These are phyloP conservation scores for Sebastes miniatus DNA, from an alignment of 2,797 vertebrate species.

Conservation along the genomic window DNA sequence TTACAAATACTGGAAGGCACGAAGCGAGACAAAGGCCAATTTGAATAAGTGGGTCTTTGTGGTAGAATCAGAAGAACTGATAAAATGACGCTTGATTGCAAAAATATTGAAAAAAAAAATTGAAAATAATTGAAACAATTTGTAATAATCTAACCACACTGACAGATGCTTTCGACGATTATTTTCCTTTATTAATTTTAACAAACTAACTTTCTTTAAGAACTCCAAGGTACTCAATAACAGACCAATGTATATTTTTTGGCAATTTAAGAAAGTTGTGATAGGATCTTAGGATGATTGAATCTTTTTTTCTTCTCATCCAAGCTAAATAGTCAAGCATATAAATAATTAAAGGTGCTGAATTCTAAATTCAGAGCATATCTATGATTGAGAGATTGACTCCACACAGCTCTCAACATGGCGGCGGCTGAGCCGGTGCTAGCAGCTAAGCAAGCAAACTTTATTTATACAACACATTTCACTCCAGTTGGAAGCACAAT, in stretches of 20 bases:
- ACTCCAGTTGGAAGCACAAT: no score
- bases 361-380: not conserved
- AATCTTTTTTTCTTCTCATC: not conserved
- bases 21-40: not conserved
- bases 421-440: rapidly evolving
- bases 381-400: not conserved
- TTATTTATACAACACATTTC: no score
- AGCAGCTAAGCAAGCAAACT: no score
- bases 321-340: no score
- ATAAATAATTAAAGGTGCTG: not conserved
- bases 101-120: no score
- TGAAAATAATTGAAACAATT: not conserved
- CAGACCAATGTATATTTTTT: not conserved
- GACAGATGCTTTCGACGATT: not conserved
- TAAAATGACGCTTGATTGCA: not conserved
- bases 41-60: not conserved
- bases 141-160: not conserved
- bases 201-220: not conserved
- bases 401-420: not conserved
- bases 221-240: not conserved
- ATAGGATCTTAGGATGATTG: not conserved
- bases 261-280: not conserved
- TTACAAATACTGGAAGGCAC: not conserved
- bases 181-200: not conserved
- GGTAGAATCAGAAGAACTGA: no score